Percentiles rank a stretch among this genome's conserved stretches.
These are phyloP conservation scores for Agriopis leucophaearia DNA, from an alignment of 2,888 invertebrate genomes.

Conservation along the genomic window DNA sequence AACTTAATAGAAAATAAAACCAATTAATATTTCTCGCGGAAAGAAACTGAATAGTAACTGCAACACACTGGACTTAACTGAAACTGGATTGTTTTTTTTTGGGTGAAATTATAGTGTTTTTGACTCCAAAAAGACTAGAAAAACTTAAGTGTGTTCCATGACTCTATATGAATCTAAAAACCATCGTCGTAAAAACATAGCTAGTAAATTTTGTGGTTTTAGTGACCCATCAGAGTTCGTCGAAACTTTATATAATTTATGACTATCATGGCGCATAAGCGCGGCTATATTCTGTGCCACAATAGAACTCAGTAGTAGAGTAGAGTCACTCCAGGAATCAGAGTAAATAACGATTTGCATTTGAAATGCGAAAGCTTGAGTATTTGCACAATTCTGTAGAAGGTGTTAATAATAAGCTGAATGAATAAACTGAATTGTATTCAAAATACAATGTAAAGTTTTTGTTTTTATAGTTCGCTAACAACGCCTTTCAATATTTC, in stretches of 20 bases:
- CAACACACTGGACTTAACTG: too few species aligned
- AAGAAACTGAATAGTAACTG: too few species aligned
- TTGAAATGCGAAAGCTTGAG: constrained; percentile 35
- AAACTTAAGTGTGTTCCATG: too few species aligned
- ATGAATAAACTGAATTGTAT: neutral
- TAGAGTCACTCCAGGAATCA: neutral
- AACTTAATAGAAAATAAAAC: too few species aligned
- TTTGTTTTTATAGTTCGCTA: neutral
- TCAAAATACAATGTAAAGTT: neutral
- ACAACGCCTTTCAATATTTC: too few species aligned
- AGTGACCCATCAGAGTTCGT: neutral
- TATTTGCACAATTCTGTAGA: constrained; percentile 17
- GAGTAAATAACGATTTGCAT: constrained; percentile 39
- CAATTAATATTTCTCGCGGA: too few species aligned
- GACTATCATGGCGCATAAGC: too few species aligned
- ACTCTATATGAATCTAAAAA: too few species aligned
- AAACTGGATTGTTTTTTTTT: too few species aligned
- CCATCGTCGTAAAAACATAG: too few species aligned
- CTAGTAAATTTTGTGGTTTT: neutral
- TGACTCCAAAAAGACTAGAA: neutral
- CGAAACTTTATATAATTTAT: neutral
- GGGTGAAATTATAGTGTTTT: too few species aligned
- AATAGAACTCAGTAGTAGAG: constrained; percentile 10
- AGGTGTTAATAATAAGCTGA: constrained; percentile 16
- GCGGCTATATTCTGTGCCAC: constrained; percentile 5